Evolutionary conservation across 2,113 vertebrate genomes (phyloP).

Genomic region (Etheostoma spectabile): DNA sequence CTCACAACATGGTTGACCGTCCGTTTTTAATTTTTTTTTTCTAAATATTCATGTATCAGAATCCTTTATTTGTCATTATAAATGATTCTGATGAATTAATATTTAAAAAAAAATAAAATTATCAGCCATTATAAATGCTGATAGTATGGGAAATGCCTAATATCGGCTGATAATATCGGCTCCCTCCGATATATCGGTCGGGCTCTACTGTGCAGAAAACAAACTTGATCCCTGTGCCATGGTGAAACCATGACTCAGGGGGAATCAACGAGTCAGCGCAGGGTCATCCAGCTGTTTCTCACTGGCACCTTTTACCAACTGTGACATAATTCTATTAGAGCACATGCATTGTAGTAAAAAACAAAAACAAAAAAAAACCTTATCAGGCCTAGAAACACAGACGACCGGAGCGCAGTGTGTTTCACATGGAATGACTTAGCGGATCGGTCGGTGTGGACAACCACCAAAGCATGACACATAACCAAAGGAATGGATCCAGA

Average conservation of each 20-base stretch:
- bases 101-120: too few species aligned
- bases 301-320: constrained; percentile 41
- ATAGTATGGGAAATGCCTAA: too few species aligned
- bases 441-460: constrained; percentile 9
- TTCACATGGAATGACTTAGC: constrained; percentile 12
- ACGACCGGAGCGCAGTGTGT: constrained; percentile 35
- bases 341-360: neutral
- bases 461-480: constrained; percentile 19
- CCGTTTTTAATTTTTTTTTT: too few species aligned
- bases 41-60: too few species aligned
- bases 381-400: constrained; percentile 18
- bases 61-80: too few species aligned
- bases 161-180: too few species aligned
- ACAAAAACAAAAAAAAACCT: constrained; percentile 38
- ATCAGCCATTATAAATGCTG: too few species aligned
- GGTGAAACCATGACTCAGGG: constrained; percentile 34
- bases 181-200: too few species aligned
- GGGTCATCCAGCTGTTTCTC: constrained; percentile 36
- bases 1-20: too few species aligned
- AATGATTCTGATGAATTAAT: too few species aligned
- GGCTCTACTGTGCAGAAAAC: constrained; percentile 34
- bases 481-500: constrained; percentile 6
- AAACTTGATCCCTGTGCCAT: constrained; percentile 11
- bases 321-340: constrained; percentile 36
- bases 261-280: constrained; percentile 13